phyloP scores from a whole-genome alignment of 2,113 vertebrate genomes.

The Istiophorus platypterus region DNA sequence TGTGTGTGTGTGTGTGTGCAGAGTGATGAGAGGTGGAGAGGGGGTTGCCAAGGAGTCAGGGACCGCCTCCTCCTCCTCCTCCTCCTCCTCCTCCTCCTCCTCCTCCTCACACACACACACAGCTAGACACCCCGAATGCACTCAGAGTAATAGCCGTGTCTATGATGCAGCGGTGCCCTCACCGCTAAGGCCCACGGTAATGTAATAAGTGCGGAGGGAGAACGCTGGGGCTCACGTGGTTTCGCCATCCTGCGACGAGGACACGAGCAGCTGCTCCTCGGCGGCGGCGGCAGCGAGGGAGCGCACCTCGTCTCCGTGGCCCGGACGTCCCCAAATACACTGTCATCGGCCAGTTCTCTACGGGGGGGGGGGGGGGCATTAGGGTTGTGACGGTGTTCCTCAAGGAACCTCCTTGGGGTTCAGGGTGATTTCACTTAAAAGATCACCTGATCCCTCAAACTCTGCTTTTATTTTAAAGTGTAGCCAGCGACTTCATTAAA shows the following conservation, averaged over 20 bases:
- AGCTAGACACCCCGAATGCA: slow-evolving; percentile 33
- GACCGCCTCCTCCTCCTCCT: slow-evolving; percentile 32
- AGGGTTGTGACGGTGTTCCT: background rate
- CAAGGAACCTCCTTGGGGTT: background rate
- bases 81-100: background rate
- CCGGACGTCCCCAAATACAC: too few relatives aligned
- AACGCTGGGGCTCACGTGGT: slow-evolving; percentile 42
- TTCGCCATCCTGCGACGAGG: slow-evolving; percentile 32
- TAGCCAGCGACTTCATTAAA: too few relatives aligned
- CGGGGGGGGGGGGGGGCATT: too few relatives aligned
- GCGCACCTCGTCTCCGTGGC: background rate
- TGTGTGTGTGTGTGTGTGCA: slow-evolving; percentile 15
- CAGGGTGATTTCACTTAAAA: background rate
- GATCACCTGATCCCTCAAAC: background rate
- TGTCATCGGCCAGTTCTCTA: too few relatives aligned
- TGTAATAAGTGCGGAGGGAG: slow-evolving; percentile 66
- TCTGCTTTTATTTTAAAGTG: too few relatives aligned
- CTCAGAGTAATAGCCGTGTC: slow-evolving; percentile 65
- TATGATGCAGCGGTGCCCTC: slow-evolving; percentile 42
- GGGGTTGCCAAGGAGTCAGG: slow-evolving; percentile 41
- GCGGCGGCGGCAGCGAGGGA: slow-evolving; percentile 59
- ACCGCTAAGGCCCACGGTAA: slow-evolving; percentile 62
- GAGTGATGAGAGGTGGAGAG: background rate
- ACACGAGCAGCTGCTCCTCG: slow-evolving; percentile 63
- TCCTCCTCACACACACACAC: slow-evolving; percentile 9